Conservation (phyloP, 2,888 invertebrate genomes). For the Andrena flavipes region DNA sequence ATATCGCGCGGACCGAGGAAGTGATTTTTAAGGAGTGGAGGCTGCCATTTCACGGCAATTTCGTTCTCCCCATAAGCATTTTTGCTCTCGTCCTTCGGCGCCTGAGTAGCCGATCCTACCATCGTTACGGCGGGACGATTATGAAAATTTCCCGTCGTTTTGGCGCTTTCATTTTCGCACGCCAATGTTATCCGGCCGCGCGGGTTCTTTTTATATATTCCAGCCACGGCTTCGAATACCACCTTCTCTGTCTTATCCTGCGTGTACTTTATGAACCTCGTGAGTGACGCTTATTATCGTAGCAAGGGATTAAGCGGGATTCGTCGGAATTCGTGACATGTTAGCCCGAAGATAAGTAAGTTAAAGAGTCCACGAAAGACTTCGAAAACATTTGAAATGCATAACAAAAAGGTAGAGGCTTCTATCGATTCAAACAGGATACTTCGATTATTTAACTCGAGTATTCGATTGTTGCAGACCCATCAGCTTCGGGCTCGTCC, state of each 20-base stretch:
- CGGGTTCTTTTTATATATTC: neutral
- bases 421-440: too few relatives aligned
- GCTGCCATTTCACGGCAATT: constrained; percentile 75
- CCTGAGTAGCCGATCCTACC: constrained; percentile 38
- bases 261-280: neutral
- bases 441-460: too few relatives aligned
- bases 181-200: neutral
- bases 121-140: constrained; percentile 69
- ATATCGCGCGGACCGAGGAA: constrained; percentile 71
- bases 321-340: neutral
- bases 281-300: neutral
- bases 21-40: constrained; percentile 76
- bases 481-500: constrained; percentile 81
- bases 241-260: neutral
- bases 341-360: too few relatives aligned
- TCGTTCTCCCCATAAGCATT: constrained; percentile 67
- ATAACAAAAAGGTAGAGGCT: too few relatives aligned
- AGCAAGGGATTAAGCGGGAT: constrained; percentile 4
- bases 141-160: constrained; percentile 77
- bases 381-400: too few relatives aligned
- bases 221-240: neutral
- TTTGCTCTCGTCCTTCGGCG: constrained; percentile 51
- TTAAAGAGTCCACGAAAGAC: too few relatives aligned
- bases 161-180: constrained; percentile 59
- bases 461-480: constrained; percentile 72